These are phyloP conservation scores for Pseudomyrmex cubaensis DNA, from an alignment of 1,140 invertebrate genomes.

Conservation along the genomic window DNA sequence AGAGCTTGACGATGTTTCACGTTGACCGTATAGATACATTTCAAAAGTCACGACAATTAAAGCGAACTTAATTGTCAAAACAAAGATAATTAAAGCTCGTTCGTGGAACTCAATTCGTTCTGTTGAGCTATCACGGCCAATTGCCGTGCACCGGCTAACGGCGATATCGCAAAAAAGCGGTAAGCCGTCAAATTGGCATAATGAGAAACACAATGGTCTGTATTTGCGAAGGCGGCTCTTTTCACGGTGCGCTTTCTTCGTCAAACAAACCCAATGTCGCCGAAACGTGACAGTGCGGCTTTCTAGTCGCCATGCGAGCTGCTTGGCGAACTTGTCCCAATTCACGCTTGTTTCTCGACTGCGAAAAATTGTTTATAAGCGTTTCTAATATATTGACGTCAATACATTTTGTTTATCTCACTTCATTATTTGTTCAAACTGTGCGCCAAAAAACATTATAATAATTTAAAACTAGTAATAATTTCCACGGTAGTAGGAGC, in stretches of 20 bases:
- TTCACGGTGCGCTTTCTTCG: conserved; percentile 29
- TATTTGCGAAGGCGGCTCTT: conserved; percentile 15
- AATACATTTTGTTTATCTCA: background rate
- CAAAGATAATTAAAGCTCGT: conserved; percentile 9
- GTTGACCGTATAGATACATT: background rate
- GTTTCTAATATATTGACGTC: background rate
- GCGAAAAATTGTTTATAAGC: conserved; percentile 3
- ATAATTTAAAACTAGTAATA: too few species aligned
- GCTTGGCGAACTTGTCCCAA: conserved; percentile 34
- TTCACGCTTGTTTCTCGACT: conserved; percentile 29
- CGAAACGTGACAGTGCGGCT: conserved; percentile 36
- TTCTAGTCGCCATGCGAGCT: conserved; percentile 37
- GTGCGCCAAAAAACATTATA: too few species aligned
- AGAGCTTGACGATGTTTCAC: conserved; percentile 27
- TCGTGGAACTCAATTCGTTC: background rate
- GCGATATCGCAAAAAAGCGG: conserved; percentile 27
- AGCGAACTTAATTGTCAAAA: conserved; percentile 28
- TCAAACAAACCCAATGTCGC: conserved; percentile 42
- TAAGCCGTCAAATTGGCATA: conserved; percentile 40
- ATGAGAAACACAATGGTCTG: conserved; percentile 34
- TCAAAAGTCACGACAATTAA: conserved; percentile 14
- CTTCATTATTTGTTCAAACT: too few species aligned
- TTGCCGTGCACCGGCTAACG: background rate
- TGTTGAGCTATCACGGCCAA: background rate
- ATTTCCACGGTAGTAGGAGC: too few species aligned